Evolutionary conservation across 1,140 invertebrate genomes (phyloP), one percentile per base, ranked within the genome.

Genomic region (Cyclargus thomasi): DNA sequence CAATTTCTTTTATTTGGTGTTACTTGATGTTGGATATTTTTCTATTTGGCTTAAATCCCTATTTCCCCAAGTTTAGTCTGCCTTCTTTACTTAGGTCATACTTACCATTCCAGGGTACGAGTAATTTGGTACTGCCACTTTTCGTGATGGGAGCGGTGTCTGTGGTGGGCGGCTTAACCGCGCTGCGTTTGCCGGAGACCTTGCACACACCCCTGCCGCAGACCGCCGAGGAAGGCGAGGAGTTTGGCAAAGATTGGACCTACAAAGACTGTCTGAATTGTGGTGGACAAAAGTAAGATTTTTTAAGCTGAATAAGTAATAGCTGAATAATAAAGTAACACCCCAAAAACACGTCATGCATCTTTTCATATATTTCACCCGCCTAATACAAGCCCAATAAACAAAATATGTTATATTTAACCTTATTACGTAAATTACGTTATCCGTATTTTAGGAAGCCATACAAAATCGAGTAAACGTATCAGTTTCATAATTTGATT

Each of bases 201-300:
- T 82, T 97, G 11, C 94, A 97, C 86, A 92, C 95, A 76, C 92
- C 93, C 17, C 81, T 97, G 67, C 96, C 96, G 0, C 95, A 97
- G 85, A 97, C 96, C 0, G 92, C 96, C 0, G 95, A 96, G 85
- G 96, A 97, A 83, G 96, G 96, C 4, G 96, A 97, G 81, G 92
- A 95, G 75, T 97, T 97, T 82, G 96, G 96, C n/a, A 96, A 96
- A 83, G 91, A 97, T 76, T 97, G 95, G 94, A 93, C 93, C 1
- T 92, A 93, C 53, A 91, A 92, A 16, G 95, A 96, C 77, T 97
- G 95, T 74, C 86, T 94, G 20, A 86, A 91, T 63, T 96, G 95
- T 77, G 91, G 93, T 36, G 87, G 91, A 59, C 79, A 75, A 92
- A 92, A 93, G 94, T 92, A 78, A 55, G 23, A 14, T 0, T 29